phyloP scores from a whole-genome alignment of 2,797 vertebrate genomes.

The Tiaroga cobitis region DNA sequence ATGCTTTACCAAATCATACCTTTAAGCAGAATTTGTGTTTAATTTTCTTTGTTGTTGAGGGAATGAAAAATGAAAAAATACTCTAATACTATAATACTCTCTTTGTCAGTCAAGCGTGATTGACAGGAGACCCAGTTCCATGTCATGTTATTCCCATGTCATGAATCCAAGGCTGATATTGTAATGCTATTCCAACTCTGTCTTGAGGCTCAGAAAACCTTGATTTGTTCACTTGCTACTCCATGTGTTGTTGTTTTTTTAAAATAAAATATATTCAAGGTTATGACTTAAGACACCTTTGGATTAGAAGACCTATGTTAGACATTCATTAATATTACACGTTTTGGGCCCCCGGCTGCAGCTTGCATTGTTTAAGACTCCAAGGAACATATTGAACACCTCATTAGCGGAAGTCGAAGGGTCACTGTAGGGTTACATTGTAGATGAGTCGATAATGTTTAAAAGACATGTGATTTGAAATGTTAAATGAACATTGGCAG shows the following conservation, averaged over 20 bases:
- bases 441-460: not conserved
- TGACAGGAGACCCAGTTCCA: not conserved
- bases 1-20: not conserved
- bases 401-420: constrained; percentile 30
- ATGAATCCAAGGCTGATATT: constrained; percentile 3
- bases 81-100: not conserved
- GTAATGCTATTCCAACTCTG: not conserved
- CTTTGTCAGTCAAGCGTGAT: not conserved
- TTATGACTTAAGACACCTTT: not conserved
- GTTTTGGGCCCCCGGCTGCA: constrained; percentile 5
- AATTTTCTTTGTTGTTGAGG: too few relatives aligned
- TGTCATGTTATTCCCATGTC: not conserved
- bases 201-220: not conserved
- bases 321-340: constrained; percentile 8
- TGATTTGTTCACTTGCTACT: not conserved
- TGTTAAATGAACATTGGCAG: not conserved
- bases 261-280: not conserved
- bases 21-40: not conserved
- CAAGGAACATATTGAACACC: not conserved
- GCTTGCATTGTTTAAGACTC: not conserved
- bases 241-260: not conserved
- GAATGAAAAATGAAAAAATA: not conserved
- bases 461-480: not conserved
- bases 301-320: not conserved
- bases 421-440: constrained; percentile 8